Evolutionary conservation across 37 sponge, comb jelly and placozoan genomes (phyloP), one percentile per base, ranked within the genome.

Genomic region (Agelas oroides): DNA sequence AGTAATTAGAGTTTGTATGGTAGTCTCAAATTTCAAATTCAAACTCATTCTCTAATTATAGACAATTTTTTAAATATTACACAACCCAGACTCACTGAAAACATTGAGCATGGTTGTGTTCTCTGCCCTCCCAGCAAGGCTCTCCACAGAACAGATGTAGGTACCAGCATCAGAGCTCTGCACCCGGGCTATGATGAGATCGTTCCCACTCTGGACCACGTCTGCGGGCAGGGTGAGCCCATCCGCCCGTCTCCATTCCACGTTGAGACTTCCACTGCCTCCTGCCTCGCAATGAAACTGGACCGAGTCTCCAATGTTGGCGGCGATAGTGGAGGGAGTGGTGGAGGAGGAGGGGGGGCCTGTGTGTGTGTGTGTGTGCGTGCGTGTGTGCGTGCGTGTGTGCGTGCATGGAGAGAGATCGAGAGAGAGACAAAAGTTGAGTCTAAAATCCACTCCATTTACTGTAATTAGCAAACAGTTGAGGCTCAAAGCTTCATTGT

Each of bases 121-220:
- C 8, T 3, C 32, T 3, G 52, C 20, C 11, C 13, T 25, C 1
- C 24, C 78, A 21, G 37, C 61, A 20, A 5, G 1, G 24, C 63
- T 77, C 17, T 2, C 40, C 2, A 77, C 78, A 21, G 41, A 63
- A 46, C 78, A 77, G 12, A 33, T 41, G 25, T 77, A 77, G n/a
- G 34, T 38, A 1, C 78, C 78, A 63, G 78, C 46, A 19, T 63
- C 36, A 25, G 46, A 21, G 13, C 64, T 60, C 1, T 40, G 16
- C 37, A 33, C 78, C 18, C 64, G 63, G 3, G 25, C 27, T 1
- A 77, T 77, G 34, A 63, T n/a, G 6, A 77, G 39, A 16, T 35
- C 25, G 64, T 27, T 77, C 1, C 63, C 78, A 3, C 12, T 33
- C 40, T 62, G 41, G 13, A 16, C 6, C 11, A 62, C 52, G 24